A percentile compares a stretch with the other conserved stretches of the same genome.
These are phyloP conservation scores for Coelopa frigida DNA, from an alignment of 1,140 invertebrate species.

Conservation along the genomic window DNA sequence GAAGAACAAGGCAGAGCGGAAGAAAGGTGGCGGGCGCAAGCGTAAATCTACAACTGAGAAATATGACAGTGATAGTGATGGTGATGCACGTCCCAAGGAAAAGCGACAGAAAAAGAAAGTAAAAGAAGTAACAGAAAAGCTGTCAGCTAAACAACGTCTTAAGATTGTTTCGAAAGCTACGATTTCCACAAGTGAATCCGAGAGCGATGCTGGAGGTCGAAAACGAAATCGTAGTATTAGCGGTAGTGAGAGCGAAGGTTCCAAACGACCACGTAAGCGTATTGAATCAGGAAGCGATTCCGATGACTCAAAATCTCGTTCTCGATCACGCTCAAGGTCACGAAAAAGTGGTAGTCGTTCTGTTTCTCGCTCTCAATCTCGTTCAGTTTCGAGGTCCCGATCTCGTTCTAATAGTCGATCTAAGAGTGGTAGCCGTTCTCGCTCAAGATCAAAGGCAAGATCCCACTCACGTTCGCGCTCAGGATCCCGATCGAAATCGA, in stretches of 20 bases:
- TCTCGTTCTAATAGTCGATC: slow-evolving; percentile 29
- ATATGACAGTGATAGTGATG: slow-evolving; percentile 58
- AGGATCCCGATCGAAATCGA: slow-evolving; percentile 14
- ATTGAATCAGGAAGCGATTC: slow-evolving; percentile 46
- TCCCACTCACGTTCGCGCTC: slow-evolving; percentile 34
- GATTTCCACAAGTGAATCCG: slow-evolving; percentile 89
- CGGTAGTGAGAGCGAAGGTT: slow-evolving; percentile 39
- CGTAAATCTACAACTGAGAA: slow-evolving; percentile 32
- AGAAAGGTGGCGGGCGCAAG: slow-evolving; percentile 32
- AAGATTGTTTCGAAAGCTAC: slow-evolving; percentile 91
- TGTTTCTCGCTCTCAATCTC: slow-evolving; percentile 28
- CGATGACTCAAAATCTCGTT: slow-evolving; percentile 24
- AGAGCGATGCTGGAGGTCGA: slow-evolving; percentile 64
- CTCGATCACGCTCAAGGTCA: slow-evolving; percentile 36
- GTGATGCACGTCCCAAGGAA: slow-evolving; percentile 30
- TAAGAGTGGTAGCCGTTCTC: slow-evolving; percentile 32
- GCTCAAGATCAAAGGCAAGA: slow-evolving; percentile 29
- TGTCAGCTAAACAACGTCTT: slow-evolving; percentile 73
- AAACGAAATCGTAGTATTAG: slow-evolving; percentile 47
- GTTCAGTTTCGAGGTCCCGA: slow-evolving; percentile 42
- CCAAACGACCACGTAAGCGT: slow-evolving; percentile 40
- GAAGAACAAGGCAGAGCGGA: slow-evolving; percentile 33
- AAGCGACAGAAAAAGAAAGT: slow-evolving; percentile 44
- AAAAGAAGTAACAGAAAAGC: slow-evolving; percentile 47
- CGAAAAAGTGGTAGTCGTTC: slow-evolving; percentile 22